Percentiles rank a stretch among this genome's conserved stretches.
These are phyloP conservation scores for Euborellia annulipes DNA, from an alignment of 1,140 invertebrate genomes.

Conservation along the genomic window DNA sequence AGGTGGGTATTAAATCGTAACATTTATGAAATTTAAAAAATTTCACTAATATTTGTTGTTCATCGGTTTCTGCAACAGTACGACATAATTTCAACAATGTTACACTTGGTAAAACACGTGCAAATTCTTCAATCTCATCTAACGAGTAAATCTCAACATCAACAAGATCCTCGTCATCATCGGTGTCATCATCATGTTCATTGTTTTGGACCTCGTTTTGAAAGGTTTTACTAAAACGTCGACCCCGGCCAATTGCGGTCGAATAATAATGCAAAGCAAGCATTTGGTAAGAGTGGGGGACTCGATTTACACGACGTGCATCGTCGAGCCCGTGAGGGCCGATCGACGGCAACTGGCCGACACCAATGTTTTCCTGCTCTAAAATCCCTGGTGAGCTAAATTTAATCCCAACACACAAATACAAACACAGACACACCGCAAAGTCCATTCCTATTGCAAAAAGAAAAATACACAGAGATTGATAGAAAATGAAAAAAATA, in stretches of 20 bases:
- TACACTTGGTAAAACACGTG: background rate
- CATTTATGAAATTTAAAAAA: slow-evolving; percentile 99
- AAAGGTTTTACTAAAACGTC: slow-evolving; percentile 20
- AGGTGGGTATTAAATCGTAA: slow-evolving; percentile 98
- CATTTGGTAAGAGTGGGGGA: slow-evolving; percentile 27
- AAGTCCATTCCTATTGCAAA: too few species aligned
- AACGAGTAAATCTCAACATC: slow-evolving; percentile 52
- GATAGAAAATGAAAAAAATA: too few species aligned
- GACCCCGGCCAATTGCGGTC: slow-evolving; percentile 37
- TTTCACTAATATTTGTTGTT: slow-evolving; percentile 91
- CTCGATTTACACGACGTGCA: too few species aligned
- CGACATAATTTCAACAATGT: slow-evolving; percentile 4
- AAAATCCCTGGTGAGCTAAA: too few species aligned
- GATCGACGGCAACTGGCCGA: too few species aligned
- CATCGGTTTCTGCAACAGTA: slow-evolving; percentile 78
- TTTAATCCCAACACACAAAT: too few species aligned
- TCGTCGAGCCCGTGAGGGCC: too few species aligned
- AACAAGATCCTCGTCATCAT: slow-evolving; percentile 27
- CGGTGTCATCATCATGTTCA: background rate
- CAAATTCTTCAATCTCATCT: slow-evolving; percentile 74
- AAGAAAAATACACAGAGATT: too few species aligned
- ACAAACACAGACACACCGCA: too few species aligned
- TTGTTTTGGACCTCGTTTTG: background rate
- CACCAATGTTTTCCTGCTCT: too few species aligned
- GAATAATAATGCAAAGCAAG: slow-evolving; percentile 66